These are phyloP conservation scores for Melipona beecheii DNA, from an alignment of 2,888 invertebrate species.

Conservation along the genomic window DNA sequence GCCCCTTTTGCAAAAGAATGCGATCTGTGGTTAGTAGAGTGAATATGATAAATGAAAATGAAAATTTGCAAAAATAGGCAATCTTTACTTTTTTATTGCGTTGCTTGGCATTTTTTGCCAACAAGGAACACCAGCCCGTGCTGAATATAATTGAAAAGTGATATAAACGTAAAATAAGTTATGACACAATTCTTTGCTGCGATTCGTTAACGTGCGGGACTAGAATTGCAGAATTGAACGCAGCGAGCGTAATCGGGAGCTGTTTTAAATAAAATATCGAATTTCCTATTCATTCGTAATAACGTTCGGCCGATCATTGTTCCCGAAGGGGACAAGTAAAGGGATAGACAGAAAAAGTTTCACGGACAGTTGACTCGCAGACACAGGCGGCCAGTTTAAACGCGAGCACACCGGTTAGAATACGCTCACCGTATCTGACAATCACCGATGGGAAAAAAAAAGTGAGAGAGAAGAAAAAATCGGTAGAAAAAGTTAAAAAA, in stretches of 20 bases:
- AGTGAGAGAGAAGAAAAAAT: neutral
- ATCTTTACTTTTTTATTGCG: too few relatives aligned
- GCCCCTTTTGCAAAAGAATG: too few relatives aligned
- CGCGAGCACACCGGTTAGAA: conserved; percentile 5
- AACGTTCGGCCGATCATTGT: conserved; percentile 24
- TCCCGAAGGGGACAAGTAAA: conserved; percentile 10
- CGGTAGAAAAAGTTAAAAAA: neutral
- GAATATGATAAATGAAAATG: too few relatives aligned
- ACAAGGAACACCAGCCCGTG: too few relatives aligned
- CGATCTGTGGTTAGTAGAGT: too few relatives aligned
- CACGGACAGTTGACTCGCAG: conserved; percentile 35
- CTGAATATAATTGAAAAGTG: too few relatives aligned
- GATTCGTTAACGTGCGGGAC: neutral
- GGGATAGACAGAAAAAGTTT: conserved; percentile 20
- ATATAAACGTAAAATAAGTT: too few relatives aligned
- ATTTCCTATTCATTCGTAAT: conserved; percentile 25
- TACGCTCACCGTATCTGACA: conserved; percentile 31
- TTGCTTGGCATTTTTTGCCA: too few relatives aligned
- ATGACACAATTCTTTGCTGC: neutral
- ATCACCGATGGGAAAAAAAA: conserved; percentile 6
- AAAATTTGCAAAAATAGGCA: too few relatives aligned
- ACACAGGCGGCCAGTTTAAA: conserved; percentile 22
- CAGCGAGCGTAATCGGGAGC: neutral
- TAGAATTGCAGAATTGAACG: neutral
- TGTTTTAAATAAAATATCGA: conserved; percentile 6